Percentiles rank a stretch among this genome's conserved stretches.
Conservation (phyloP, 2,888 invertebrate species). For the Trachelus troglodyta region DNA sequence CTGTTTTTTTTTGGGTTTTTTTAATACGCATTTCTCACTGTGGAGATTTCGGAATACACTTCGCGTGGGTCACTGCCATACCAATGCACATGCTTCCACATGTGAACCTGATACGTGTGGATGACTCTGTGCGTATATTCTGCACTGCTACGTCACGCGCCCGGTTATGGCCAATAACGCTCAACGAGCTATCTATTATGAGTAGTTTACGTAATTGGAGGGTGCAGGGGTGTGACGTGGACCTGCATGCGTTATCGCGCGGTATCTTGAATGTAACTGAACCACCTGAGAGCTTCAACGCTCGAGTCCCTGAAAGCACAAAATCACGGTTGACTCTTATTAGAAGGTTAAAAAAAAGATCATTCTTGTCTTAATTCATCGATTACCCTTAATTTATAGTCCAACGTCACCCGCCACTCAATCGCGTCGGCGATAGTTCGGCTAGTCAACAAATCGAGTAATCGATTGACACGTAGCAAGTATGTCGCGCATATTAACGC, state of each 20-base stretch:
- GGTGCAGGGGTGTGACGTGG: constrained; percentile 1
- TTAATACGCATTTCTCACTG: neutral
- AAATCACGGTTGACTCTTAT: neutral
- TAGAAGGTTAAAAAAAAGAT: neutral
- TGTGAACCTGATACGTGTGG: neutral
- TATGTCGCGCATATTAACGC: neutral
- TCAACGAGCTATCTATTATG: constrained; percentile 9
- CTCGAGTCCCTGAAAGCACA: neutral
- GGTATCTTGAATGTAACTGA: neutral
- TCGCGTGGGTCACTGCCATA: neutral
- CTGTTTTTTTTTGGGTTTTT: neutral
- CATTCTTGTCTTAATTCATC: neutral
- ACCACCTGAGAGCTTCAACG: neutral
- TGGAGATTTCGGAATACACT: neutral
- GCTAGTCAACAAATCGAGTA: neutral
- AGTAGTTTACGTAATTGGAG: constrained; percentile 12
- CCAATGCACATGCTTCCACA: neutral
- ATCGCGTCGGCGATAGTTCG: neutral
- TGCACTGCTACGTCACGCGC: constrained; percentile 1
- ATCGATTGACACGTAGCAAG: neutral
- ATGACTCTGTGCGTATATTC: neutral
- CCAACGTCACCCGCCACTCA: neutral
- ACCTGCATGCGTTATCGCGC: neutral
- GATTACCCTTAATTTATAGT: neutral
- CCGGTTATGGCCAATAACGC: constrained; percentile 10